Evolutionary conservation across 2,797 vertebrate genomes (phyloP).

Genomic region (Arctocebus calabarensis): DNA sequence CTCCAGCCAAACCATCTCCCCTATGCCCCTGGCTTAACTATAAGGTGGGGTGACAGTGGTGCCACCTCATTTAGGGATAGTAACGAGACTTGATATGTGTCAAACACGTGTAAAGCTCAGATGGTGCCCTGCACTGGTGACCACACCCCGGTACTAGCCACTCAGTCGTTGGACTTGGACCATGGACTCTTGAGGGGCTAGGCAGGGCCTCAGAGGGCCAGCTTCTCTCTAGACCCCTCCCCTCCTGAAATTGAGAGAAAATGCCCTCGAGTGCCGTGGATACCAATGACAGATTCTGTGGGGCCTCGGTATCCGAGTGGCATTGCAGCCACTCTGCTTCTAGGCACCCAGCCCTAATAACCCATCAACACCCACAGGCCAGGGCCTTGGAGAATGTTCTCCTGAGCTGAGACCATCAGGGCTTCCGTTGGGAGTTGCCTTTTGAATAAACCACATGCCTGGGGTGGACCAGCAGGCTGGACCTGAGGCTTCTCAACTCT

Average conservation of each 20-base stretch:
- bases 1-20: no score
- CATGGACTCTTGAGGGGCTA: not conserved
- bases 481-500: not conserved
- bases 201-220: not conserved
- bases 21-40: no score
- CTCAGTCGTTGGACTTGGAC: not conserved
- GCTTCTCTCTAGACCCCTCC: no score
- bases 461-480: no score
- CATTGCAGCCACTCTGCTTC: not conserved
- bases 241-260: not conserved
- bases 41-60: not conserved
- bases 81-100: not conserved
- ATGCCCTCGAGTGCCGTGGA: no score
- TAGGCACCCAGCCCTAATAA: not conserved
- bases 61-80: no score
- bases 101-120: not conserved
- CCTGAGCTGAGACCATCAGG: no score
- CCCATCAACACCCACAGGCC: not conserved
- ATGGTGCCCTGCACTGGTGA: not conserved
- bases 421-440: not conserved
- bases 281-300: not conserved
- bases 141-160: not conserved
- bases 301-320: rapidly evolving
- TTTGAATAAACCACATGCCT: no score
- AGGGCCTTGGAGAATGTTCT: not conserved